These are phyloP conservation scores for Emydocephalus ijimae DNA, from an alignment of 2,113 vertebrate genomes.

Conservation along the genomic window DNA sequence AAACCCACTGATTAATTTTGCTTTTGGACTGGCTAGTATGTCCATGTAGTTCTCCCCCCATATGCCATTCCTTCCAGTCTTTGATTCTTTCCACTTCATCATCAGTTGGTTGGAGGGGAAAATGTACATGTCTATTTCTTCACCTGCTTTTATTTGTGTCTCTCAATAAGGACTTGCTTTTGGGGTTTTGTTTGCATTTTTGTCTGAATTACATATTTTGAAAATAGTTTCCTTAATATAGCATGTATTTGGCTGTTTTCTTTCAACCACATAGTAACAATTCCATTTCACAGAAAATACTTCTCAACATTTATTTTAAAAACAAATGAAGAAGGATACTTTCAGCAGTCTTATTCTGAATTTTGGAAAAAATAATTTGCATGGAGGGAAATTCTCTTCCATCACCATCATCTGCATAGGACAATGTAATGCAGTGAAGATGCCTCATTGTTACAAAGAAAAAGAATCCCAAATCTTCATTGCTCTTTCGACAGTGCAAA, in stretches of 20 bases:
- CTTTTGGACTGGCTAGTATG: not conserved
- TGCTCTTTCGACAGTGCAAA: not conserved
- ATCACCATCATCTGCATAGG: not conserved
- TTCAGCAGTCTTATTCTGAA: not conserved
- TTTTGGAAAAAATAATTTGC: not conserved
- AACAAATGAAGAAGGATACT: not conserved
- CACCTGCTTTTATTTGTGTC: not conserved
- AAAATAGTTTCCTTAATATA: not conserved
- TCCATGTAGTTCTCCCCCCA: not conserved
- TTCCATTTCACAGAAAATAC: not conserved
- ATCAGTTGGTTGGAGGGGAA: not conserved
- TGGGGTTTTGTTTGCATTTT: not conserved
- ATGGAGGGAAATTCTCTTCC: not conserved
- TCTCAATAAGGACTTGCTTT: not conserved
- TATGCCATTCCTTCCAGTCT: not conserved
- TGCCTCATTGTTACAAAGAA: not conserved
- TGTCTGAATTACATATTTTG: not conserved
- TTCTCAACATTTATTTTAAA: not conserved
- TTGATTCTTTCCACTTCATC: not conserved
- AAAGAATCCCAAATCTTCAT: not conserved
- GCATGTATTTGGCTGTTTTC: not conserved
- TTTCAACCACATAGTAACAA: not conserved
- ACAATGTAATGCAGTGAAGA: not conserved
- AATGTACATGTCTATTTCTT: not conserved
- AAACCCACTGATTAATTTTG: not conserved